phyloP scores from a whole-genome alignment of 2,797 vertebrate species.

The Macrochelys suwanniensis region DNA sequence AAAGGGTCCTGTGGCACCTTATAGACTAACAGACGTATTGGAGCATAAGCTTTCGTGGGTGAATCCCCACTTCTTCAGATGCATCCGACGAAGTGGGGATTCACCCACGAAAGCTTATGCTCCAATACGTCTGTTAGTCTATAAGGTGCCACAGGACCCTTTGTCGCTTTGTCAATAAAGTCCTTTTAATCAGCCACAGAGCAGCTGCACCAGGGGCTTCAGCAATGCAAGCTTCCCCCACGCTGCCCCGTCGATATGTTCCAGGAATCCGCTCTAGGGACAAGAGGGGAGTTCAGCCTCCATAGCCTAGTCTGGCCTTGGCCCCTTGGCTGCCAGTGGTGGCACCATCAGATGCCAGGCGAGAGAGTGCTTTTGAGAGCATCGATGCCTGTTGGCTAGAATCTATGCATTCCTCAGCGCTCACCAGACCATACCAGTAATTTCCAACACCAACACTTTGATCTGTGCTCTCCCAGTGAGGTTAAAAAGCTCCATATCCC shows the following conservation, averaged over 20 bases:
- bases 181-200: not conserved
- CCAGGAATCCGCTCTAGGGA: not conserved
- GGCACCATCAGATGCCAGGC: not conserved
- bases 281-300: not conserved
- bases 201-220: not conserved
- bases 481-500: not conserved
- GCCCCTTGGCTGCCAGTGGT: not conserved
- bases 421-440: not conserved
- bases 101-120: no score
- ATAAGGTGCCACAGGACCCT: no score
- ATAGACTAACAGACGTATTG: no score
- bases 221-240: not conserved
- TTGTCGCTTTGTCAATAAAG: not conserved
- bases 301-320: not conserved
- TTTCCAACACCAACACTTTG: not conserved
- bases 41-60: no score
- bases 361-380: not conserved
- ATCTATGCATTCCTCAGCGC: not conserved
- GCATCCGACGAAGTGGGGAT: no score
- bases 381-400: not conserved
- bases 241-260: no score
- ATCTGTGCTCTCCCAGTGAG: not conserved
- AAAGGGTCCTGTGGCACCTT: no score
- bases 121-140: no score
- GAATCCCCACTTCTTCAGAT: no score